Percentiles rank a stretch among this genome's conserved stretches.
Conservation (phyloP, 2,797 vertebrate genomes). For the Adelosebastes latens region DNA sequence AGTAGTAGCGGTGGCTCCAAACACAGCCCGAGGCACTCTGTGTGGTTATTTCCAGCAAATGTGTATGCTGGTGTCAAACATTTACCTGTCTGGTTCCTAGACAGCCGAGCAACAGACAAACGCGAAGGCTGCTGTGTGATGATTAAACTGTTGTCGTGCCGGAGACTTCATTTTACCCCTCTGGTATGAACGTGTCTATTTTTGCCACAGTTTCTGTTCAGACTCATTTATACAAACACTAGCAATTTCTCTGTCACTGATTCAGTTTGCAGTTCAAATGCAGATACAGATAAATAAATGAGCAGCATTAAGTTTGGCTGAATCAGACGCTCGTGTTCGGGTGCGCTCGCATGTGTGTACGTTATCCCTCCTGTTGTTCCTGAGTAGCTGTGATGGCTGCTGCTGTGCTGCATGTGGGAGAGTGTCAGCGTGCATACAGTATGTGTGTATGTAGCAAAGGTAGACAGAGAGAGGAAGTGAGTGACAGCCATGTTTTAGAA, state of each 20-base stretch:
- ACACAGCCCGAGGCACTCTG: background rate
- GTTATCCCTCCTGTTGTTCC: slow-evolving; percentile 10
- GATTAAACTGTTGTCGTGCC: slow-evolving; percentile 5
- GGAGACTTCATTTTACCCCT: slow-evolving; percentile 1
- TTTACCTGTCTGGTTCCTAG: slow-evolving; percentile 3
- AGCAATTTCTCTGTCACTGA: slow-evolving; percentile 12
- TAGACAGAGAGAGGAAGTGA: slow-evolving; percentile 44
- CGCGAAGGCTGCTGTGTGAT: background rate
- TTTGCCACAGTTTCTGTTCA: background rate
- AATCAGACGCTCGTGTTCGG: background rate
- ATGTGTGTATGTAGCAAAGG: slow-evolving; percentile 26
- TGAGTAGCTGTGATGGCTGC: slow-evolving; percentile 4
- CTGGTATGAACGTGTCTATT: background rate
- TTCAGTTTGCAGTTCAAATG: slow-evolving; percentile 6
- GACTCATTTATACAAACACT: slow-evolving; percentile 6
- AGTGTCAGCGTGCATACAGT: slow-evolving; percentile 8
- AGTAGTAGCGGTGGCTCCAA: background rate
- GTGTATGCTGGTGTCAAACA: background rate
- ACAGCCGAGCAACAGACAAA: slow-evolving; percentile 1
- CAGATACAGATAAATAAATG: slow-evolving; percentile 19
- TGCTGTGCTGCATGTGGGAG: slow-evolving; percentile 27
- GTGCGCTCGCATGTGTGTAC: background rate
- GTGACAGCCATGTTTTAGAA: slow-evolving; percentile 72
- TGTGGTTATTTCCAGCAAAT: slow-evolving; percentile 16
- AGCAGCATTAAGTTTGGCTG: background rate